phyloP scores from a whole-genome alignment of 2,113 vertebrate species.

The Todiramphus chloris region DNA sequence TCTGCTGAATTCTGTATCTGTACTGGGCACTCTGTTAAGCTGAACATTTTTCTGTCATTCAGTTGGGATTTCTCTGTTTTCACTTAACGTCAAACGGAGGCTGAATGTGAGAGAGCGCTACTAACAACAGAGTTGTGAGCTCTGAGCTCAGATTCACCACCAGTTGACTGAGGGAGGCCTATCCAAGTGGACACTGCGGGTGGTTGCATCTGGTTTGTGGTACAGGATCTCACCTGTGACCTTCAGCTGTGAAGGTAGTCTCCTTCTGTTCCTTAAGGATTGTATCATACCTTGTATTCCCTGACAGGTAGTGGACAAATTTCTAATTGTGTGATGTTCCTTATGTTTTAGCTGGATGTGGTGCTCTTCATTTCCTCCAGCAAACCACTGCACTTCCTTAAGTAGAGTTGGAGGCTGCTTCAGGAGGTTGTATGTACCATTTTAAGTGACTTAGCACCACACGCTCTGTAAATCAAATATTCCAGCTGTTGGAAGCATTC shows the following conservation, averaged over 20 bases:
- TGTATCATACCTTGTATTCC: not conserved
- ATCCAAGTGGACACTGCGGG: not conserved
- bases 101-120: not conserved
- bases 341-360: not conserved
- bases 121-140: not conserved
- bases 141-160: not conserved
- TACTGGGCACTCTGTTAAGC: not conserved
- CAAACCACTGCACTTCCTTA: not conserved
- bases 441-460: not conserved
- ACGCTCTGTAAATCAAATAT: not conserved
- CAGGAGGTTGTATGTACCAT: not conserved
- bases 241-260: not conserved
- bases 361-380: not conserved
- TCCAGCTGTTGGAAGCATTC: not conserved
- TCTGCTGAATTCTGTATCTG: not conserved
- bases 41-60: not conserved
- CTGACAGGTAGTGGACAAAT: not conserved
- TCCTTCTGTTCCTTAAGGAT: not conserved
- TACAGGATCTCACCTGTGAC: not conserved
- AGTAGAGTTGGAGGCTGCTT: not conserved
- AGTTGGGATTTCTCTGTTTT: not conserved
- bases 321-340: not conserved
- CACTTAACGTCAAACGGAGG: not conserved
- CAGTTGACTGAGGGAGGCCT: not conserved
- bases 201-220: too few relatives aligned